Conservation (phyloP, 2,888 invertebrate species). For the Trissolcus japonicus region DNA sequence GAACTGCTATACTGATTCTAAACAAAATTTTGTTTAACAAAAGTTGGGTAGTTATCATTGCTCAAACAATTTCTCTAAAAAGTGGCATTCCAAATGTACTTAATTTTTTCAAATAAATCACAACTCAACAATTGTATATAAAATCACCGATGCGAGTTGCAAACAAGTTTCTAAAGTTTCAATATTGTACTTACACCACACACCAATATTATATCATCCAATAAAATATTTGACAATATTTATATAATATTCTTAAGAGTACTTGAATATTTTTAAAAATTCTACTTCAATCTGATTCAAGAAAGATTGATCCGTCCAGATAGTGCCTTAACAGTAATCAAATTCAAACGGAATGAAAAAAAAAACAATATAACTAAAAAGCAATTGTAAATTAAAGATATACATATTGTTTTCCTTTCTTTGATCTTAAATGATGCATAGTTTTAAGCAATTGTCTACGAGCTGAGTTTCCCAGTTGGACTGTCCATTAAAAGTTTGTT, state of each 20-base stretch:
- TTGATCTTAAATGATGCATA: not conserved
- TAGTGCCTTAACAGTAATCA: slow-evolving; percentile 21
- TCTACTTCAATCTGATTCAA: not conserved
- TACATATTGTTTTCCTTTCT: not conserved
- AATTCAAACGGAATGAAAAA: not conserved
- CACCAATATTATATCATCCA: too few relatives aligned
- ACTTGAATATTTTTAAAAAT: slow-evolving; percentile 15
- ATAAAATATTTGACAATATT: slow-evolving; percentile 15
- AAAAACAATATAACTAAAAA: not conserved
- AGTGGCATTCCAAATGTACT: slow-evolving; percentile 7
- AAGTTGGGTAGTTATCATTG: too few relatives aligned
- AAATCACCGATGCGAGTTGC: too few relatives aligned
- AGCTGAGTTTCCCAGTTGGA: not conserved
- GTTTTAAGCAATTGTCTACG: not conserved
- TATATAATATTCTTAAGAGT: slow-evolving; percentile 18
- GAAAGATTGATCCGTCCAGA: slow-evolving; percentile 22
- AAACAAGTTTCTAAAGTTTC: not conserved
- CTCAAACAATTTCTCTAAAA: slow-evolving; percentile 1
- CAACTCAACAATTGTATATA: too few relatives aligned
- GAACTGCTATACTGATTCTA: too few relatives aligned
- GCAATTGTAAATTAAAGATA: not conserved
- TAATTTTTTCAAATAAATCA: not conserved
- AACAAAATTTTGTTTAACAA: too few relatives aligned
- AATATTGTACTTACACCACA: not conserved
- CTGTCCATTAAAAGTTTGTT: too few relatives aligned